A percentile compares a stretch with the other conserved stretches of the same genome.
Conservation (phyloP, 1,140 invertebrate species). For the Leptinotarsa undecemlineata region DNA sequence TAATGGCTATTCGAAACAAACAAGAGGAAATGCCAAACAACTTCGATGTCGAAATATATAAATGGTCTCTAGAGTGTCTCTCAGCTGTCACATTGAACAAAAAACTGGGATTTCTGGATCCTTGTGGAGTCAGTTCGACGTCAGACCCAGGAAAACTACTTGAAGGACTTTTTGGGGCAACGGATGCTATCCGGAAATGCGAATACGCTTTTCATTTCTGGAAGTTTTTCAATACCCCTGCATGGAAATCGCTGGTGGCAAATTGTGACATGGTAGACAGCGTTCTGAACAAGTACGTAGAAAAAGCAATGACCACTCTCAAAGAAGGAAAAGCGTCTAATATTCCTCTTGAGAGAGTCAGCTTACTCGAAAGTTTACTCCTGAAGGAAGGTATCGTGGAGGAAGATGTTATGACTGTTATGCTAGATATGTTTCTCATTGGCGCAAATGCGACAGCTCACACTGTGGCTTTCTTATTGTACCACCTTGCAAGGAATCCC, state of each 20-base stretch:
- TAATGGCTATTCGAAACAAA: constrained; percentile 59
- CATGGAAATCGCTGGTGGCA: constrained; percentile 62
- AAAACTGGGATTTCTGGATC: constrained; percentile 52
- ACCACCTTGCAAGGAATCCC: constrained; percentile 64
- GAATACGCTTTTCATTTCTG: constrained; percentile 65
- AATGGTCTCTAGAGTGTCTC: constrained; percentile 71
- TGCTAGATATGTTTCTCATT: constrained; percentile 68
- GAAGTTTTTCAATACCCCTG: constrained; percentile 67
- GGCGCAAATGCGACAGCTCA: constrained; percentile 59
- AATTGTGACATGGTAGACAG: constrained; percentile 47
- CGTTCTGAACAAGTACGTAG: constrained; percentile 44
- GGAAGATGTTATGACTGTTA: constrained; percentile 64
- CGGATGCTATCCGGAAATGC: constrained; percentile 64
- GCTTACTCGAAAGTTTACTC: constrained; percentile 57
- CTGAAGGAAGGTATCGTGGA: constrained; percentile 59
- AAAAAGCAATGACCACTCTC: constrained; percentile 39
- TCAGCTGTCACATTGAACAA: constrained; percentile 53
- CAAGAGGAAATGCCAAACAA: constrained; percentile 64
- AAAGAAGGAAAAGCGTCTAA: constrained; percentile 43
- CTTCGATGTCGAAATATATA: constrained; percentile 65
- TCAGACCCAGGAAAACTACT: constrained; percentile 64
- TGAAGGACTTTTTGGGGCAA: constrained; percentile 62
- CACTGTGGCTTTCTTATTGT: constrained; percentile 63
- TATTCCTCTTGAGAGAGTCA: constrained; percentile 34
- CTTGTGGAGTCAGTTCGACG: constrained; percentile 57